phyloP scores from a whole-genome alignment of 92 coral and sea anemone genomes.

The Palythoa heliodiscus region DNA sequence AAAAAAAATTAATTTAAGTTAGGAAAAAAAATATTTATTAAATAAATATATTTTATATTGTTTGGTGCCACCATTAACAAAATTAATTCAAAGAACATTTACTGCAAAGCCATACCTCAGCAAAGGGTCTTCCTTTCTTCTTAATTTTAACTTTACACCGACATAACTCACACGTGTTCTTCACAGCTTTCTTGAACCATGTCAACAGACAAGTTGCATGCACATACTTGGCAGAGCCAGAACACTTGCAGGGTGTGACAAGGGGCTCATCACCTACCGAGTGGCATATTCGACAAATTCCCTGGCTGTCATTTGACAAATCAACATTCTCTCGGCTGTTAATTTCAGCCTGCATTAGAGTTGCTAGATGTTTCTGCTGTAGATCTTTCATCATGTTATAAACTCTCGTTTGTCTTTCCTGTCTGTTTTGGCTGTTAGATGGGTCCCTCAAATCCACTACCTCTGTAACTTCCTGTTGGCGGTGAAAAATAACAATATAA shows the following conservation, averaged over 20 bases:
- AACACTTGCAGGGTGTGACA: constrained; percentile 87
- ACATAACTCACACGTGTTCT: constrained; percentile 89
- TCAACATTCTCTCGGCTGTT: constrained; percentile 64
- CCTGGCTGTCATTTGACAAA: constrained; percentile 66
- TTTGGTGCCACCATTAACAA: no score
- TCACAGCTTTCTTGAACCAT: constrained; percentile 90
- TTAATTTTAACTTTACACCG: constrained; percentile 89
- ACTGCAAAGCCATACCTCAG: constrained; percentile 61
- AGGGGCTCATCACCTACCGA: constrained; percentile 86
- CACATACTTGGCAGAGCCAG: constrained; percentile 87
- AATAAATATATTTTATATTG: no score
- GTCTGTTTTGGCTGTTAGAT: constrained; percentile 50
- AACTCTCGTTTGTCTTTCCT: constrained; percentile 78
- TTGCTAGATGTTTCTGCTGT: constrained; percentile 83
- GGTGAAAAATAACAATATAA: neutral
- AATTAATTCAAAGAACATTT: no score
- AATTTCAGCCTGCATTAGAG: constrained; percentile 73
- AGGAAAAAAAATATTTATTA: no score
- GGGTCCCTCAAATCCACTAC: constrained; percentile 33
- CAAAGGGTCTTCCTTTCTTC: constrained; percentile 81
- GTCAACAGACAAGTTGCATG: constrained; percentile 89
- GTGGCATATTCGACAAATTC: constrained; percentile 91
- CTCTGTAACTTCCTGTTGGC: constrained; percentile 42
- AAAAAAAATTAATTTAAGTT: no score
- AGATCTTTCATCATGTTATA: constrained; percentile 88